phyloP scores from a whole-genome alignment of 2,888 invertebrate genomes.

The Pristionchus arcanus region DNA sequence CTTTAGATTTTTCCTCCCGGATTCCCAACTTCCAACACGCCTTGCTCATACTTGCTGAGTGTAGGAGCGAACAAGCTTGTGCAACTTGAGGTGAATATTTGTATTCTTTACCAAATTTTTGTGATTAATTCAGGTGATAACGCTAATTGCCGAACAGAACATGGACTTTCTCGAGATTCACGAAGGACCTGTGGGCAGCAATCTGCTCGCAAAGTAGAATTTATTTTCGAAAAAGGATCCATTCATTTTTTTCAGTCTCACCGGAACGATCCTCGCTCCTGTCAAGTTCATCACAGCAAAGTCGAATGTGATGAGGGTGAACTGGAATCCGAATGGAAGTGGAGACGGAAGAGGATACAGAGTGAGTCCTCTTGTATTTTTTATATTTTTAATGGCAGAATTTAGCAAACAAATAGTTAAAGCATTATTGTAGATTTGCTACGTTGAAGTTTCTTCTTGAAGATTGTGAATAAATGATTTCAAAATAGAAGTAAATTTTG shows the following conservation, averaged over 20 bases:
- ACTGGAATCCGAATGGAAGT: neutral
- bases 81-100: neutral
- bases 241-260: neutral
- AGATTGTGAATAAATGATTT: neutral
- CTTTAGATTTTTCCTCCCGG: neutral
- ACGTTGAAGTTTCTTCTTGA: neutral
- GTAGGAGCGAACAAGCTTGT: neutral
- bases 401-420: too few relatives aligned
- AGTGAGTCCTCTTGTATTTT: neutral
- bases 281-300: neutral
- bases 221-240: neutral
- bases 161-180: neutral
- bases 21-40: neutral
- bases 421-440: neutral
- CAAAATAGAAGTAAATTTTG: too few relatives aligned
- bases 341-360: neutral
- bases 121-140: neutral
- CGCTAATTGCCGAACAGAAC: neutral
- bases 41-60: neutral
- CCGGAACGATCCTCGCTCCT: neutral
- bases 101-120: neutral
- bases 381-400: too few relatives aligned
- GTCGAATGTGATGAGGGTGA: neutral
- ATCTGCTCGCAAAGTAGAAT: neutral
- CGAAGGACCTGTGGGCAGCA: neutral